A percentile compares a stretch with the other conserved stretches of the same genome.
phyloP scores from a whole-genome alignment of 1,140 invertebrate species.

The Lordiphosa collinella region DNA sequence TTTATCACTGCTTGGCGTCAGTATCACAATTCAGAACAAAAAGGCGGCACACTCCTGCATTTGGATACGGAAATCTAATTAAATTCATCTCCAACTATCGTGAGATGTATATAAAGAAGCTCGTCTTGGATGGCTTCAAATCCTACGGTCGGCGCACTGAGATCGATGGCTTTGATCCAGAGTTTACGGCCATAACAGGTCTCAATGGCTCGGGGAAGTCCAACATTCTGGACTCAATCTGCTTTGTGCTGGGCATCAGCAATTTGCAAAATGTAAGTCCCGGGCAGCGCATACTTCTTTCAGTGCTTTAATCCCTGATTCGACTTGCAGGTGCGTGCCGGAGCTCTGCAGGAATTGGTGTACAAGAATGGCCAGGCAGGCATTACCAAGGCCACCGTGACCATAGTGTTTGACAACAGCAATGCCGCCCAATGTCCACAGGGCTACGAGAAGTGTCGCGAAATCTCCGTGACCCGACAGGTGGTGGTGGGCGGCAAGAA shows the following conservation, averaged over 20 bases:
- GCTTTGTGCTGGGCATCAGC: constrained; percentile 98
- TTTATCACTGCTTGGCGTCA: no score
- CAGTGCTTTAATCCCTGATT: neutral
- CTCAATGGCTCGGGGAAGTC: constrained; percentile 99
- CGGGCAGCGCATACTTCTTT: neutral
- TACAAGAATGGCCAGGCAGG: constrained; percentile 99
- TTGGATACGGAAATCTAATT: constrained; percentile 5
- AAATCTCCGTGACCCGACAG: constrained; percentile 96
- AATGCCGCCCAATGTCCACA: constrained; percentile 92
- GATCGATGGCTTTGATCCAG: constrained; percentile 95
- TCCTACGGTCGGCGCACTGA: constrained; percentile 97
- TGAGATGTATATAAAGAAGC: constrained; percentile 95
- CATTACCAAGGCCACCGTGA: constrained; percentile 96
- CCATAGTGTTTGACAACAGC: constrained; percentile 96
- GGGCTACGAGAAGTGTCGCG: constrained; percentile 95
- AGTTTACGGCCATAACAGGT: constrained; percentile 99
- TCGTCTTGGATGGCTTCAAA: constrained; percentile 98
- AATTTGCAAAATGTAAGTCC: constrained; percentile 92
- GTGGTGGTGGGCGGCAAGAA: constrained; percentile 90
- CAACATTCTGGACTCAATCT: constrained; percentile 98
- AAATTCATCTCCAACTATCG: neutral
- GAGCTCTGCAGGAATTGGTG: constrained; percentile 95
- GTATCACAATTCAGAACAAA: constrained; percentile 22
- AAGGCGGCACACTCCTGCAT: constrained; percentile 34
- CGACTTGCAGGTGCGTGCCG: constrained; percentile 89